A percentile compares a stretch with the other conserved stretches of the same genome.
Conservation (phyloP, 2,797 vertebrate species). For the Sebastes itinus region DNA sequence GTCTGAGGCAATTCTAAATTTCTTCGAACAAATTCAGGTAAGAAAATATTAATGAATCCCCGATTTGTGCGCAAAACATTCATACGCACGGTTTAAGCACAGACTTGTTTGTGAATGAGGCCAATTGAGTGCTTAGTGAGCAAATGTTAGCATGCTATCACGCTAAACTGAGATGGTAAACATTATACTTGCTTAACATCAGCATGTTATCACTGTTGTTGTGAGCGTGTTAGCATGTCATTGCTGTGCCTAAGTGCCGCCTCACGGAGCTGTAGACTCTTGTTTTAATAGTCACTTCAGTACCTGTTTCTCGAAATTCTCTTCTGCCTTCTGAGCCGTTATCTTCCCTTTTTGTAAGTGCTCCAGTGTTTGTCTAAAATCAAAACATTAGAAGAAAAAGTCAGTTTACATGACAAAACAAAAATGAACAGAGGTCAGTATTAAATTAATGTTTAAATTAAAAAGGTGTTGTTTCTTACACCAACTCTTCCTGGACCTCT, state of each 20-base stretch:
- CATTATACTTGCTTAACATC: too few species aligned
- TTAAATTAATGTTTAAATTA: too few species aligned
- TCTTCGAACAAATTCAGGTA: too few species aligned
- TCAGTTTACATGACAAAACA: background rate
- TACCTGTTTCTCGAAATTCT: constrained; percentile 89
- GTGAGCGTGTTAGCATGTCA: background rate
- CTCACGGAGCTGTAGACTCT: background rate
- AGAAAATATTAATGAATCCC: too few species aligned
- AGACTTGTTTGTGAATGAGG: too few species aligned
- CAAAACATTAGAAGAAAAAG: background rate
- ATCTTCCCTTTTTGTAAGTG: constrained; percentile 86
- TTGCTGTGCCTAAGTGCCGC: background rate
- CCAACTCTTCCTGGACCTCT: constrained; percentile 85
- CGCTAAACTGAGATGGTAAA: too few species aligned
- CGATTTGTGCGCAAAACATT: too few species aligned
- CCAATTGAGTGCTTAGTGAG: too few species aligned
- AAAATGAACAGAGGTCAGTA: background rate
- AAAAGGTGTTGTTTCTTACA: constrained; percentile 76
- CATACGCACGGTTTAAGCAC: too few species aligned
- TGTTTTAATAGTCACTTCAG: background rate
- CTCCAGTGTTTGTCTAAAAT: constrained; percentile 86
- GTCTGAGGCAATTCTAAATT: too few species aligned
- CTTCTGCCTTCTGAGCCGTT: constrained; percentile 83
- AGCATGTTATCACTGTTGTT: too few species aligned
- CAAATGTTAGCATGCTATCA: too few species aligned